Evolutionary conservation across 2,888 invertebrate genomes (phyloP).

Genomic region (Theretra japonica): DNA sequence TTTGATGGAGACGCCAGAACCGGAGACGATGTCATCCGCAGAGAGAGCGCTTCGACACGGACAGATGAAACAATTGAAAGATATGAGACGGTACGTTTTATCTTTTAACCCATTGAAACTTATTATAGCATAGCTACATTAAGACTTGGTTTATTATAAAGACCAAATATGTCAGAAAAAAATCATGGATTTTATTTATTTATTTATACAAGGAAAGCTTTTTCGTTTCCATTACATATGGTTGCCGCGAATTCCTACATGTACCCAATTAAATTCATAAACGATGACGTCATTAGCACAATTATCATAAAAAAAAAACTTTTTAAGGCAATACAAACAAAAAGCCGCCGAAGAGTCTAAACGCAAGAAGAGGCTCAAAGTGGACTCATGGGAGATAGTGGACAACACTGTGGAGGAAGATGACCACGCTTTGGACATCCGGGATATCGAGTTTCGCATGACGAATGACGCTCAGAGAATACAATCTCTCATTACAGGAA

Average conservation of each 20-base stretch:
- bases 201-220: no score
- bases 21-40: slow-evolving; percentile 86
- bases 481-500: slow-evolving; percentile 80
- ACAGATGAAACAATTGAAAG: slow-evolving; percentile 93
- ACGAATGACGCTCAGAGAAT: slow-evolving; percentile 90
- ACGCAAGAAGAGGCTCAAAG: slow-evolving; percentile 90
- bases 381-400: slow-evolving; percentile 88
- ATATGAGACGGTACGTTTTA: slow-evolving; percentile 86
- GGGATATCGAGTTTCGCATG: slow-evolving; percentile 94
- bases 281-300: no score
- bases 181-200: no score
- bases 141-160: no score
- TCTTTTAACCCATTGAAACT: no score
- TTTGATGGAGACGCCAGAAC: slow-evolving; percentile 79
- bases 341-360: slow-evolving; percentile 86
- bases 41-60: slow-evolving; percentile 94
- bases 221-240: no score
- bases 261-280: no score
- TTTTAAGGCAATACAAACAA: slow-evolving; percentile 86
- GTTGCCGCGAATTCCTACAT: no score
- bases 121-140: no score
- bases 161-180: no score
- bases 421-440: slow-evolving; percentile 87
- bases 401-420: slow-evolving; percentile 82
- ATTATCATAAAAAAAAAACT: background rate